phyloP scores from a whole-genome alignment of 2,113 vertebrate species.

The Macroglossus sobrinus region DNA sequence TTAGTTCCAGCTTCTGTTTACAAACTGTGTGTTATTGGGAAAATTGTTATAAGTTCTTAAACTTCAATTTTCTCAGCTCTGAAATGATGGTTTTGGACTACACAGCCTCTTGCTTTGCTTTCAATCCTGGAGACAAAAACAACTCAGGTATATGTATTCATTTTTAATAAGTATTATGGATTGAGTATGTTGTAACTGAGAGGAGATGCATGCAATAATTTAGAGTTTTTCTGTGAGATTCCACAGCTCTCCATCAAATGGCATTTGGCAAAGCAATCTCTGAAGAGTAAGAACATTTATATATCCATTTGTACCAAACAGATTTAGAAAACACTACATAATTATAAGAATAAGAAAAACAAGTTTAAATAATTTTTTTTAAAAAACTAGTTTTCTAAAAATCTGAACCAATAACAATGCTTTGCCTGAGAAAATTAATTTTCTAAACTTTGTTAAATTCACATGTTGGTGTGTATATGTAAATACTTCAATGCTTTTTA shows the following conservation, averaged over 20 bases:
- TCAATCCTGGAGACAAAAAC: neutral
- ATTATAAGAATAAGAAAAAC: neutral
- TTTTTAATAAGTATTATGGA: neutral
- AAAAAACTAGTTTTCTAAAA: neutral
- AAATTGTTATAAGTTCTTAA: neutral
- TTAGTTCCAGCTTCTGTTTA: neutral
- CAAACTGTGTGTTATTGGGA: neutral
- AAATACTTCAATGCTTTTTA: neutral
- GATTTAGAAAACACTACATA: neutral
- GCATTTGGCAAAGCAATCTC: neutral
- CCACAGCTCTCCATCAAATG: neutral
- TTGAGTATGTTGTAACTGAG: neutral
- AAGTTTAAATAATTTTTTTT: neutral
- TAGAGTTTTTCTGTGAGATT: neutral
- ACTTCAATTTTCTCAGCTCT: neutral
- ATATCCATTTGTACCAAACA: neutral
- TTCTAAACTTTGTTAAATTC: neutral
- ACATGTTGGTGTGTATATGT: neutral
- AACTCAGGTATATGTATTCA: neutral
- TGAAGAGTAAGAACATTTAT: neutral
- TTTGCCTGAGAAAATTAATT: neutral
- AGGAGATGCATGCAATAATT: neutral
- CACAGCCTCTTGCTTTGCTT: neutral
- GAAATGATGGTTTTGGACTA: neutral
- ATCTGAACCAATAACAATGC: neutral